Base-by-base conservation (phyloP, 2,113 vertebrate species). In the Glareola pratincola region DNA sequence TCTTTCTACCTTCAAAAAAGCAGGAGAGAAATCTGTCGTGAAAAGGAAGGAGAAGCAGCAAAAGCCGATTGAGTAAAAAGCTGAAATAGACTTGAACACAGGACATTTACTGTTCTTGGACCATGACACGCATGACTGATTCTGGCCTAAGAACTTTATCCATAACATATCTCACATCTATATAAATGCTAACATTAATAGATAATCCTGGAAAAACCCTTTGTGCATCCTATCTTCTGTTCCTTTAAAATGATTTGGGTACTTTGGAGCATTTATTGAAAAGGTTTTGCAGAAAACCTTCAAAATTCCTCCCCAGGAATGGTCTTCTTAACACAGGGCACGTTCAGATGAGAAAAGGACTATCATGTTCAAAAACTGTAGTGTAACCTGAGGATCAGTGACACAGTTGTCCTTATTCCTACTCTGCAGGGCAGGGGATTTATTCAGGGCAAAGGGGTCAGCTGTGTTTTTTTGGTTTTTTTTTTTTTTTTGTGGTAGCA, bases 391-490 rank as follows among this genome's bases (percentile, higher is more conserved):
- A 71, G 39, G 20, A 11, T 9, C 15, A 4, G 32, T 69, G 32
- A 24, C 23, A 22, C 3, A n/a, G 3, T 8, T 87, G 34, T 12
- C 14, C 14, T 73, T 78, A 63, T n/a, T 74, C n/a, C 14, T 27
- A 6, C 3, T 51, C 10, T 48, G 23, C 12, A 36, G 13, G 15
- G 11, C 14, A 43, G 10, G 0, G 10, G 3, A n/a, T 71, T 26
- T 32, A 54, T 54, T 71, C 32, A 26, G 29, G 24, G 12, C 8
- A 62, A 62, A 9, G 21, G 8, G 4, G 36, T 56, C 62, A 39
- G 3, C 23, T 59, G 8, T 59, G 19, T 6, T 0, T 1, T 56
- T 39, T 2, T 29, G 8, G n/a, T 24, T 47, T 36, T 83, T 64
- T 23, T 29, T 36, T 83, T 64, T 23, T 29, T n/a, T n/a, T n/a